A percentile compares a stretch with the other conserved stretches of the same genome.
Conservation (phyloP, 2,797 vertebrate genomes). For the Pipistrellus pygmaeus region DNA sequence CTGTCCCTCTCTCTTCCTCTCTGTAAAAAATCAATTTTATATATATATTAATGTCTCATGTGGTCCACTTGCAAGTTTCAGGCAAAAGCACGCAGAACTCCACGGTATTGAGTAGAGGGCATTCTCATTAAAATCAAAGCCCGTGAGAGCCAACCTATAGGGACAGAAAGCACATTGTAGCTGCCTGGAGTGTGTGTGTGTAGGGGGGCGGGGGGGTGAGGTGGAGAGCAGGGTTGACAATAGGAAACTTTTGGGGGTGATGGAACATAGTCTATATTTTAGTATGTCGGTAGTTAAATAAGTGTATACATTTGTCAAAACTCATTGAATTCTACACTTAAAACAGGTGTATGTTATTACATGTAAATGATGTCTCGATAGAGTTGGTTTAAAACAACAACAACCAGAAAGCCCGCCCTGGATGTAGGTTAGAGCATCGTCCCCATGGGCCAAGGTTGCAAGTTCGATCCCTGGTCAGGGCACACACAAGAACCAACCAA, state of each 20-base stretch:
- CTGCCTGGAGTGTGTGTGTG: background rate
- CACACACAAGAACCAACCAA: background rate
- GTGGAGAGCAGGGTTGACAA: background rate
- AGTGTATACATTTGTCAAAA: background rate
- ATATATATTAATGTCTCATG: background rate
- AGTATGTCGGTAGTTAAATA: background rate
- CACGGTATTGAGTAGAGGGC: background rate
- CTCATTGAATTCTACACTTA: background rate
- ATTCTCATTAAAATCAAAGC: constrained; percentile 18
- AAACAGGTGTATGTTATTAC: background rate
- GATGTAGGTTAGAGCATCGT: background rate
- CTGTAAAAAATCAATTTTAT: too few relatives aligned
- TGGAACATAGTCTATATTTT: background rate
- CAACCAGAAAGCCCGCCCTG: background rate
- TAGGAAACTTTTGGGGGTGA: background rate
- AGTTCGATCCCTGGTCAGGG: background rate
- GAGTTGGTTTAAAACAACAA: background rate
- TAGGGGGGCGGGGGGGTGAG: too few relatives aligned
- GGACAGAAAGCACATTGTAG: background rate
- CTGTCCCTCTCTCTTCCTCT: too few relatives aligned
- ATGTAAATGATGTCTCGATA: background rate
- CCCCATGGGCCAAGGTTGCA: background rate
- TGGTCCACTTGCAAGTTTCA: background rate
- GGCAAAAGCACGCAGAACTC: background rate
- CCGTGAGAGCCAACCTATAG: background rate